phyloP scores from a whole-genome alignment of 2,113 vertebrate species.

The Oryctolagus cuniculus region DNA sequence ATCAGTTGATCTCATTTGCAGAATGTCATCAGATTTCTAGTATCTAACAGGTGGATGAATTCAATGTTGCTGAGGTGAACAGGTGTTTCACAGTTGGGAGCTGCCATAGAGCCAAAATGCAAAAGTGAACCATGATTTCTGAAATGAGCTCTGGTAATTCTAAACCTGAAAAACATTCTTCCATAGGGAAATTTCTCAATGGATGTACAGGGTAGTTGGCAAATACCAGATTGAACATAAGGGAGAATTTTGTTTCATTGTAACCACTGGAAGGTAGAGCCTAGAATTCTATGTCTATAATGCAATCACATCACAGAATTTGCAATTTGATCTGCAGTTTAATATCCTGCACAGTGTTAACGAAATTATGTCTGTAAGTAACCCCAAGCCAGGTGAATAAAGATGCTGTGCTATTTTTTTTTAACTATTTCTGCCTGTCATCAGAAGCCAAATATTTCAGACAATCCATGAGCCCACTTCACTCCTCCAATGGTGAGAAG shows the following conservation, averaged over 20 bases:
- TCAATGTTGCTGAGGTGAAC: not conserved
- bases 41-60: not conserved
- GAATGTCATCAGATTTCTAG: conserved; percentile 9
- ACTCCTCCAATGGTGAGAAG: not conserved
- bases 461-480: conserved; percentile 1
- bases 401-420: not conserved
- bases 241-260: conserved; percentile 31
- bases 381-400: not conserved
- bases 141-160: conserved; percentile 43
- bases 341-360: not conserved
- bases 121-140: conserved; percentile 23
- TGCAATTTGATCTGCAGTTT: conserved; percentile 25
- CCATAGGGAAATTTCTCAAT: conserved; percentile 36
- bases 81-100: conserved; percentile 46
- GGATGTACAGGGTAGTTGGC: not conserved
- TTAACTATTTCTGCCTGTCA: conserved; percentile 19
- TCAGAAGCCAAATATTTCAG: not conserved
- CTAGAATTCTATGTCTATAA: not conserved
- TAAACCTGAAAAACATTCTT: conserved; percentile 25
- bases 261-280: not conserved
- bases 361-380: conserved; percentile 22
- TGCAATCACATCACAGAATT: conserved; percentile 7
- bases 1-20: not conserved
- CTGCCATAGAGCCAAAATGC: conserved; percentile 1
- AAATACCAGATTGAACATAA: conserved; percentile 33